Base-by-base conservation (phyloP, 1,140 invertebrate species). In the Eurosta solidaginis region DNA sequence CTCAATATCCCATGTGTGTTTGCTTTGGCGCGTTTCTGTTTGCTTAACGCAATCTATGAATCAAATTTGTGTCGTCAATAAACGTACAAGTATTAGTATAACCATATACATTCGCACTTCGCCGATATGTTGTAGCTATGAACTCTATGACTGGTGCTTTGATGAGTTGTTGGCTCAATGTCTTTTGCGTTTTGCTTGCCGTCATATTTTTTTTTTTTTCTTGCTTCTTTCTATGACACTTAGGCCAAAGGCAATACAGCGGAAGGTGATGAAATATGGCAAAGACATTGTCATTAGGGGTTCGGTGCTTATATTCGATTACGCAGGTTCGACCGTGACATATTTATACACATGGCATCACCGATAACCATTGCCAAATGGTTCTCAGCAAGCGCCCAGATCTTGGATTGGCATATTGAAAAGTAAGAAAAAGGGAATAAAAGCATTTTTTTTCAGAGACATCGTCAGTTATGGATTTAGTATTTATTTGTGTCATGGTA, bases 241-340 rank as follows among this genome's bases (percentile, higher is more conserved):
- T 68, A 42, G 40, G 17, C 22, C 36, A 68, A 33, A 29, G 59
- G 17, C 33, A 68, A 68, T 40, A 40, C 36, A 33, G 3, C 59
- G 59, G 59, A 68, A 68, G 59, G 59, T 68, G 59, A 40, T 68
- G 59, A 68, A 42, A 68, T 68, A 42, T 33, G 59, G 33, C 33
- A 20, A 22, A 20, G 20, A 25, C 40, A 20, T 40, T 29, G 50
- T 54, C 2, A 25, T 1, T 54, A n/a, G 0, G 2, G 17, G n/a
- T 33, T 59, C 27, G 3, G 6, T 25, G 14, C 2, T 59, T n/a
- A 33, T 4, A 59, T 59, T 59, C 54, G 27, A 29, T 59, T 40
- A 20, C n/a, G 33, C 59, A 68, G 40, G 59, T 68, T 68, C 36
- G n/a, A 68, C n/a, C 59, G 33, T 42, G 59, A 6, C 29, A 20